Percentiles rank a stretch among this genome's conserved stretches.
Evolutionary conservation across 2,113 vertebrate species (phyloP).

Genomic region (Anser brachyrhynchus): DNA sequence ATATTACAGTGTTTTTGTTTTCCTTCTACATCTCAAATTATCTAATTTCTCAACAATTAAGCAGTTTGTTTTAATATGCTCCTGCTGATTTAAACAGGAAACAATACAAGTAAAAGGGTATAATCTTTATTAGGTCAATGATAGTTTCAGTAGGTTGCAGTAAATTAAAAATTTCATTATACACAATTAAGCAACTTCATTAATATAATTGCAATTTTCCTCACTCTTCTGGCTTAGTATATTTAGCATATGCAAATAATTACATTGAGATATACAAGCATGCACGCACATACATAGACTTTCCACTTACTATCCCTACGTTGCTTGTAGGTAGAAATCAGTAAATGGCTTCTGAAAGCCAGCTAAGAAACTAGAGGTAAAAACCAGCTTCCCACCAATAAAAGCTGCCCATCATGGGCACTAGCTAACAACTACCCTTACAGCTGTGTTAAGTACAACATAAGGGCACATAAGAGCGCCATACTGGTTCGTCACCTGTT

Average conservation of each 20-base stretch:
- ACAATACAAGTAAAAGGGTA: constrained; percentile 65
- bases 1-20: constrained; percentile 60
- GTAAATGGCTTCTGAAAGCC: background rate
- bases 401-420: background rate
- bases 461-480: background rate
- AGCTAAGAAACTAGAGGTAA: background rate
- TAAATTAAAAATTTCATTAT: constrained; percentile 71
- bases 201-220: constrained; percentile 66
- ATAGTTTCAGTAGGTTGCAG: constrained; percentile 66
- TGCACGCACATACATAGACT: background rate
- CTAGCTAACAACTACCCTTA: background rate
- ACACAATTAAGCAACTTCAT: constrained; percentile 68
- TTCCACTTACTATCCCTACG: background rate
- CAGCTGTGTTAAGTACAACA: background rate
- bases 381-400: background rate
- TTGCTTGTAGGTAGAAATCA: background rate
- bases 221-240: constrained; percentile 26
- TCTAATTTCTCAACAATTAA: constrained; percentile 70
- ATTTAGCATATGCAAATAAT: constrained; percentile 60
- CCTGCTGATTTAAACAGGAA: constrained; percentile 71
- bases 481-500: background rate
- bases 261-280: background rate
- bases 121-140: constrained; percentile 71
- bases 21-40: constrained; percentile 53
- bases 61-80: constrained; percentile 58